Conservation (phyloP, 1,140 invertebrate species). For the Drosophila auraria region DNA sequence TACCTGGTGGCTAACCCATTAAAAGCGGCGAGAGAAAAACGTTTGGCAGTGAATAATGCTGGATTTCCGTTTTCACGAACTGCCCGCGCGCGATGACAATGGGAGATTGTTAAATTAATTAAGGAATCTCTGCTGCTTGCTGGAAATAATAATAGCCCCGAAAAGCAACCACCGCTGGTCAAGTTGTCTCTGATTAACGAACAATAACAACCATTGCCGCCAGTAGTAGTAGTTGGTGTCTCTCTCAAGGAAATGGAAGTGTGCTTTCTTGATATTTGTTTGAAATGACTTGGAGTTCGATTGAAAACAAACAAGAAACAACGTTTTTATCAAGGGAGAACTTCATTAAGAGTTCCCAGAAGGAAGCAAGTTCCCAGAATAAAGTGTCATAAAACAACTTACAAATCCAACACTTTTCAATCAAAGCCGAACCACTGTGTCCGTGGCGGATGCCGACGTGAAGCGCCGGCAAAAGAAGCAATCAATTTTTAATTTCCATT, state of each 20-base stretch:
- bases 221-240: constrained; percentile 17
- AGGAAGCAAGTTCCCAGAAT: constrained; percentile 17
- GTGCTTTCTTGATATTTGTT: constrained; percentile 5
- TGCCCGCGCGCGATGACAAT: constrained; percentile 37
- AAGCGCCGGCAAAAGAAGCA: constrained; percentile 67
- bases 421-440: constrained; percentile 50
- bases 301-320: constrained; percentile 11
- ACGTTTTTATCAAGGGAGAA: neutral
- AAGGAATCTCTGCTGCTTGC: constrained; percentile 17
- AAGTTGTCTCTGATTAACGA: constrained; percentile 79
- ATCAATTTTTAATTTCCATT: constrained; percentile 76
- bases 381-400: constrained; percentile 3
- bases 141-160: constrained; percentile 20
- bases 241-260: constrained; percentile 20
- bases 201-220: constrained; percentile 27
- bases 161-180: constrained; percentile 46
- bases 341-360: constrained; percentile 7
- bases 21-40: neutral
- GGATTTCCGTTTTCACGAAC: constrained; percentile 29
- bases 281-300: constrained; percentile 9
- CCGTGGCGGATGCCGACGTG: constrained; percentile 51
- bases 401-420: constrained; percentile 21
- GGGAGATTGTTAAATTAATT: constrained; percentile 53
- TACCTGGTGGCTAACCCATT: constrained; percentile 3
- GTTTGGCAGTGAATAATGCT: constrained; percentile 39